Evolutionary conservation across 2,888 invertebrate species (phyloP), one percentile per base, ranked within the genome.

Genomic region (Erebia epiphron): DNA sequence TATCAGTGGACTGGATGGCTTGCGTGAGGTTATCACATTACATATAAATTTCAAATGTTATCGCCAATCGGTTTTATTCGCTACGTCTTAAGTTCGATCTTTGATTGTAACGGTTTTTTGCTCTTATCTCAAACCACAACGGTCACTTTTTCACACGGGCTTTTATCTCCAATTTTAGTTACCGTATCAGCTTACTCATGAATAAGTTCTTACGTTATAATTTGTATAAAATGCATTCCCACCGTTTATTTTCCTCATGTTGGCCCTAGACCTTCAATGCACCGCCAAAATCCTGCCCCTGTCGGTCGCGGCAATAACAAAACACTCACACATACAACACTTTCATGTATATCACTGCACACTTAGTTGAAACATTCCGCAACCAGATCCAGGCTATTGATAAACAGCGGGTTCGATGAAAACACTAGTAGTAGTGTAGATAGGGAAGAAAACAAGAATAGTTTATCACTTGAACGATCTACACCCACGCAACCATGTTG

Each of bases 231-330:
- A 75, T 75, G 71, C 73, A 75, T 80, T 73, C 90, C 88, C 83
- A 93, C 92, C 92, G 82, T 93, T 92, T 88, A 92, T 92, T 91
- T 93, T 93, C 85, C 92, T 90, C 92, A 92, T 92, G 84, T 82
- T 84, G 86, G 86, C 82, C 85, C 88, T 86, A 89, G 88, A 88
- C 88, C 89, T 88, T 89, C 83, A 86, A 85, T 81, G 87, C 85
- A 83, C 88, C 88, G 86, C 87, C 89, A 88, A 90, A 92, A 91
- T 91, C 92, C 91, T 86, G 87, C 83, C 83, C 82, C 83, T 77
- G 80, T 83, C 83, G 79, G 80, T 78, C 81, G 83, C 86, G 79
- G 85, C 83, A 89, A 90, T 84, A 92, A 92, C 91, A 92, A 90
- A 88, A 88, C 89, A 91, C 88, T 83, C 80, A 84, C 88, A 86